Evolutionary conservation across 2,113 vertebrate species (phyloP).

Genomic region (Cnemophilus loriae): DNA sequence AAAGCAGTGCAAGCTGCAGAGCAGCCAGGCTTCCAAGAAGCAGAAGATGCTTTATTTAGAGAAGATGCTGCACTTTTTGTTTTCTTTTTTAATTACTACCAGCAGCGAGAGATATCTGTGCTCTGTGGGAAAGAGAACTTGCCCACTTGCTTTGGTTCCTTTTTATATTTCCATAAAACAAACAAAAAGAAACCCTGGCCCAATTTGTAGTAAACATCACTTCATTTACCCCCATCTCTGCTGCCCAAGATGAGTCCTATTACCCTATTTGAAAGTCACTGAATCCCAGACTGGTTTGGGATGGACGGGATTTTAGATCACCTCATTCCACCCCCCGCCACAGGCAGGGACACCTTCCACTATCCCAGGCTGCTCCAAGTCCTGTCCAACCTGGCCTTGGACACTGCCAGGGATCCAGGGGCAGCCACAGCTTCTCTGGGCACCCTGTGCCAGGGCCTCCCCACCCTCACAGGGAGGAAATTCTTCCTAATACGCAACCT

Average conservation of each 20-base stretch:
- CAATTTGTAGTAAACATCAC: too few relatives aligned
- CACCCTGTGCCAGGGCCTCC: not conserved
- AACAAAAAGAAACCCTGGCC: not conserved
- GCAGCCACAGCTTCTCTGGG: not conserved
- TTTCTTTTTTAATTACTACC: not conserved
- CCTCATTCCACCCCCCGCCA: not conserved
- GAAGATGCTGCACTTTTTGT: not conserved
- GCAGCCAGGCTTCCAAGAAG: not conserved
- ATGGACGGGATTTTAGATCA: not conserved
- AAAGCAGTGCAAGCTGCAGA: not conserved
- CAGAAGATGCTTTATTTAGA: not conserved
- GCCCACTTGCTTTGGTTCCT: rapidly evolving
- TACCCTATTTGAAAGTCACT: not conserved
- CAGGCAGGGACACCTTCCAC: not conserved
- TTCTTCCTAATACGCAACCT: not conserved
- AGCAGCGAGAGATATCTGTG: not conserved
- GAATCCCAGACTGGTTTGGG: not conserved
- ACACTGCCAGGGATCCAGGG: not conserved
- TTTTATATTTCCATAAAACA: not conserved
- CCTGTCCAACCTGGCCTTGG: rapidly evolving
- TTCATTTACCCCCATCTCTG: not conserved
- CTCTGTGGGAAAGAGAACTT: not conserved
- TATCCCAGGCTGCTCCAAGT: not conserved
- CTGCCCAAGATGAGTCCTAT: not conserved
- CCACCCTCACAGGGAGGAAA: not conserved